These are phyloP conservation scores for Acanthococcus lagerstroemiae DNA, from an alignment of 2,888 invertebrate species.

Conservation along the genomic window DNA sequence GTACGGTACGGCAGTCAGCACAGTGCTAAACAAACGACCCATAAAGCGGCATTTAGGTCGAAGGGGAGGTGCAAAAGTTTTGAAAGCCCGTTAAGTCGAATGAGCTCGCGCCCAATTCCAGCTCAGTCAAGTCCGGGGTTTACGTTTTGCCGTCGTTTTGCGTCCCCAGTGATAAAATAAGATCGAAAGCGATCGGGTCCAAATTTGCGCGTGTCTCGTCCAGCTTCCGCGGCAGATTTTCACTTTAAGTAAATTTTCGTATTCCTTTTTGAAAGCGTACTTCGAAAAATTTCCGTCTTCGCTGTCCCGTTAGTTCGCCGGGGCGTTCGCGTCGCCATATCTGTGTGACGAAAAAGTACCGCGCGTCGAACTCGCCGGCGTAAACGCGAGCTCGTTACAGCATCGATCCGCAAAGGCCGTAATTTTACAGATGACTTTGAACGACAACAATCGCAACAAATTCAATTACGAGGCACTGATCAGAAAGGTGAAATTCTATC, in stretches of 20 bases:
- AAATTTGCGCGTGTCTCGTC: slow-evolving; percentile 2
- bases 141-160: neutral
- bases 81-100: slow-evolving; percentile 7
- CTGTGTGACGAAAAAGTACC: no score
- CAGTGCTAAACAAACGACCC: neutral
- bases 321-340: no score
- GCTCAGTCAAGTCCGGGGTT: slow-evolving; percentile 13
- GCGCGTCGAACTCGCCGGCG: no score
- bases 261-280: no score
- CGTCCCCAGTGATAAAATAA: slow-evolving; percentile 4
- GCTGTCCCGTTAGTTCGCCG: neutral
- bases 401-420: neutral
- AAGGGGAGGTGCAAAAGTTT: slow-evolving; percentile 1
- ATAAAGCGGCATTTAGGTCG: slow-evolving; percentile 14
- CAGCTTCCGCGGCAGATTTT: no score
- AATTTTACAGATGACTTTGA: no score
- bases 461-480: slow-evolving; percentile 20
- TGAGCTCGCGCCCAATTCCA: slow-evolving; percentile 18
- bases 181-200: slow-evolving; percentile 10
- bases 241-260: no score
- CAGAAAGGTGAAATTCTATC: slow-evolving; percentile 7
- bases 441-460: no score
- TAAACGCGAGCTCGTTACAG: no score
- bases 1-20: no score
- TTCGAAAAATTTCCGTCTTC: no score